phyloP scores from a whole-genome alignment of 2,888 invertebrate species.

The Trichacis sp. region DNA sequence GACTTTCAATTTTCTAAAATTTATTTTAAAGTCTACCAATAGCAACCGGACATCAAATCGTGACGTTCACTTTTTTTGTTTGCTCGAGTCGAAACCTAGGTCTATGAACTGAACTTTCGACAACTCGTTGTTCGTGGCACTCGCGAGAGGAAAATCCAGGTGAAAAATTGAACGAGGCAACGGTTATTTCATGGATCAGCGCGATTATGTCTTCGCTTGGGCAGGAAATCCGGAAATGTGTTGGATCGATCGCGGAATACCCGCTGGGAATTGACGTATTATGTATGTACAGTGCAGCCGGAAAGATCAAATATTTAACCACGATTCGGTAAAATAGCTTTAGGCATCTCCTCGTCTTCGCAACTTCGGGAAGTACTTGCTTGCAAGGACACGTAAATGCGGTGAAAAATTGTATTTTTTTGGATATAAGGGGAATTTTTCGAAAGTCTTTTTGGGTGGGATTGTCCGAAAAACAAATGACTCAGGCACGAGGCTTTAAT shows the following conservation, averaged over 20 bases:
- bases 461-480: no score
- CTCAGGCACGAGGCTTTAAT: conserved; percentile 48
- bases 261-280: conserved; percentile 37
- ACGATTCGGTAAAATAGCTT: conserved; percentile 56
- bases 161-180: conserved; percentile 14
- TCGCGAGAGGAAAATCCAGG: no score
- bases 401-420: not conserved
- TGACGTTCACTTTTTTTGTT: no score
- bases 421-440: not conserved
- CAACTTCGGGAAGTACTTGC: conserved; percentile 20
- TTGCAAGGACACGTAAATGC: conserved; percentile 30
- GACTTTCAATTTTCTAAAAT: no score
- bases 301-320: conserved; percentile 57
- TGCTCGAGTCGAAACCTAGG: no score
- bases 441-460: no score
- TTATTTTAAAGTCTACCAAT: no score
- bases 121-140: no score
- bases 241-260: conserved; percentile 30
- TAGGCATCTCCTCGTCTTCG: conserved; percentile 30
- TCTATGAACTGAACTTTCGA: no score
- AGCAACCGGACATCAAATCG: no score
- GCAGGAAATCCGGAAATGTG: conserved; percentile 40
- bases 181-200: conserved; percentile 37
- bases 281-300: conserved; percentile 31
- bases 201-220: conserved; percentile 33